A percentile compares a stretch with the other conserved stretches of the same genome.
These are phyloP conservation scores for Andrena fulva DNA, from an alignment of 2,888 invertebrate species.

Conservation along the genomic window DNA sequence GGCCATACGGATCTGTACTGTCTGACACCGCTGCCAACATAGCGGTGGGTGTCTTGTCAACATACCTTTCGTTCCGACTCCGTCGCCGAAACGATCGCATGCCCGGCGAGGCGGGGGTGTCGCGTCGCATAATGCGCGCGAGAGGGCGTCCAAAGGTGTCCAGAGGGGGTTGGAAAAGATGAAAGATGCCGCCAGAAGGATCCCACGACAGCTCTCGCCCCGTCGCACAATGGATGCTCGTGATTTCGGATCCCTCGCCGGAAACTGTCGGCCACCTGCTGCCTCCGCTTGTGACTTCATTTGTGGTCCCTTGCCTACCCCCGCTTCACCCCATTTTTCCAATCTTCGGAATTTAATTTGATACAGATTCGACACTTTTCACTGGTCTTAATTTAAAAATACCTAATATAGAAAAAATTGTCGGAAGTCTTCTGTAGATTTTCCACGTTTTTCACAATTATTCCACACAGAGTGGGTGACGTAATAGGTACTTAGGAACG, in stretches of 20 bases:
- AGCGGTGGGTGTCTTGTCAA: slow-evolving; percentile 48
- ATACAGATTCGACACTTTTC: no score
- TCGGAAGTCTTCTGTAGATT: no score
- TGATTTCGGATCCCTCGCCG: slow-evolving; percentile 74
- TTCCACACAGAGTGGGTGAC: no score
- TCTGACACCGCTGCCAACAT: slow-evolving; percentile 34
- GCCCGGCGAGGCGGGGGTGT: slow-evolving; percentile 63
- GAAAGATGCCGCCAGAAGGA: slow-evolving; percentile 81
- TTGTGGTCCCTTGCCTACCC: slow-evolving; percentile 61
- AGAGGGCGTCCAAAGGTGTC: slow-evolving; percentile 64
- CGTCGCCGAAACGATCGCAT: slow-evolving; percentile 24
- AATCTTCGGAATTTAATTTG: neutral
- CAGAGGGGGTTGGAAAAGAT: slow-evolving; percentile 78
- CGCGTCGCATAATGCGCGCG: slow-evolving; percentile 71
- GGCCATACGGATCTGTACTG: neutral
- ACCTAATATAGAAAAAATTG: no score
- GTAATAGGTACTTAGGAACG: no score
- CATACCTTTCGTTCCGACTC: slow-evolving; percentile 37
- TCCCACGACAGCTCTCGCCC: slow-evolving; percentile 81
- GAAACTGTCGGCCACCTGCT: slow-evolving; percentile 82
- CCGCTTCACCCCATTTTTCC: neutral
- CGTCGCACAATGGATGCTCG: slow-evolving; percentile 79
- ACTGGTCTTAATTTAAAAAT: no score
- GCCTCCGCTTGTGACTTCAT: slow-evolving; percentile 83
- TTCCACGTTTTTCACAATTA: no score